Base-by-base conservation (phyloP, 2,888 invertebrate species). In the Corbicula japonica region DNA sequence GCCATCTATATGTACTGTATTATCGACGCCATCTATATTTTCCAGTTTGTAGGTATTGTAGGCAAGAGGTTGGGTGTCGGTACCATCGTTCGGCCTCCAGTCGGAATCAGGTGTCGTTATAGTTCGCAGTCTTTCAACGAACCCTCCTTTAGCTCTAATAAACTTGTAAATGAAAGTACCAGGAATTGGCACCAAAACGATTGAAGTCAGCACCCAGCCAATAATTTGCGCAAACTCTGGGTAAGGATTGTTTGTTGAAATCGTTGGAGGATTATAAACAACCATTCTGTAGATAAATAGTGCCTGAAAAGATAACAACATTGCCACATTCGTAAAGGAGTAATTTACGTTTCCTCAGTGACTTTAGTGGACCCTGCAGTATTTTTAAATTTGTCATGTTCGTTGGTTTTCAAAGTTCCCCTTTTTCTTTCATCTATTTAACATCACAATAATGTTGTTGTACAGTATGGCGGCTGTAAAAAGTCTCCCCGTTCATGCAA, bases 261-360 rank as follows among this genome's bases (percentile, higher is more conserved):
- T 88, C 10, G 52, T 60, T 2, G 88, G 89, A 0, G 88, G 83
- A 6, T 60, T 74, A 70, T 88, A 89, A 28, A 80, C 65, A 15
- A 85, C 70, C 88, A 91, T 88, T n/a, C 88, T 71, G 77, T 90
- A 91, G 18, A 86, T 48, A 54, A 91, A 89, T 63, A 91, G 69
- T 0, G 83, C 70, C 91, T 91, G 86, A 38, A 69, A 73, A 28
- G 32, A 1, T 52, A 65, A 18, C n/a, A n/a, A n/a, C n/a, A n/a
- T 12, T 15, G 10, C 15, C 10, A 12, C 15, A 15, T 12, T 10
- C 15, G 10, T 41, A 12, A 41, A 15, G 15, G 10, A 41, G 10
- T 12, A 41, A 15, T n/a, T n/a, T n/a, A n/a, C n/a, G n/a, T n/a
- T n/a, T n/a, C n/a, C n/a, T n/a, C n/a, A n/a, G n/a, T n/a, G n/a